These are phyloP conservation scores for Archaeoteleia sp. DNA, from an alignment of 2,888 invertebrate species.

Conservation along the genomic window DNA sequence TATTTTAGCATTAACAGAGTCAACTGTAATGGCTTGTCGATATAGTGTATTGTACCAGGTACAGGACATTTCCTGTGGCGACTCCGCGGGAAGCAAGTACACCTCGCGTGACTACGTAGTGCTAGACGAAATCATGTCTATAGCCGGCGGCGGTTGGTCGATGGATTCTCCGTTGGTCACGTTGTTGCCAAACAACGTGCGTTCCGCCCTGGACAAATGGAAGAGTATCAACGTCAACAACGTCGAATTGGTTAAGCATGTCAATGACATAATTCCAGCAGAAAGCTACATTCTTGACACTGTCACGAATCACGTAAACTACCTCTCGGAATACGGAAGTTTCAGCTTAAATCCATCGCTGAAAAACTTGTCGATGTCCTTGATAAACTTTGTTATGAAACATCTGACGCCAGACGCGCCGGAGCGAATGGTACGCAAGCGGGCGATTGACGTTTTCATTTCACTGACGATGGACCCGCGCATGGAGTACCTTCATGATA, in stretches of 20 bases:
- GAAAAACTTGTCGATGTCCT: constrained; percentile 80
- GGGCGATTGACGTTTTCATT: constrained; percentile 82
- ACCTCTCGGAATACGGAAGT: constrained; percentile 78
- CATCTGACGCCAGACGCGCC: too few relatives aligned
- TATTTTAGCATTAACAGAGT: constrained; percentile 80
- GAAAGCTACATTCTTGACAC: constrained; percentile 89
- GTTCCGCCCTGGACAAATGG: constrained; percentile 80
- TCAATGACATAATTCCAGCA: constrained; percentile 87
- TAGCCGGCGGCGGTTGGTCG: constrained; percentile 75
- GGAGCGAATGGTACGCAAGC: constrained; percentile 80
- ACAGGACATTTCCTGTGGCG: constrained; percentile 68
- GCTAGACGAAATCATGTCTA: constrained; percentile 68
- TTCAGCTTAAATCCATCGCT: constrained; percentile 80
- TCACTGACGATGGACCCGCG: constrained; percentile 86
- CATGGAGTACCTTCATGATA: constrained; percentile 84
- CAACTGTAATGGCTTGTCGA: constrained; percentile 76
- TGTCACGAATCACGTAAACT: constrained; percentile 81
- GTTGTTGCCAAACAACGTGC: constrained; percentile 77
- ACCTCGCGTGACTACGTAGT: constrained; percentile 76
- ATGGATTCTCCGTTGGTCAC: constrained; percentile 76
- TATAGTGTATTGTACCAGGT: constrained; percentile 76
- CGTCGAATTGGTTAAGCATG: constrained; percentile 81
- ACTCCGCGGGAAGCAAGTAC: constrained; percentile 72
- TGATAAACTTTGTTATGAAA: constrained; percentile 81
- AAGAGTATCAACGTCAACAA: constrained; percentile 77